Conservation (phyloP, 2,888 invertebrate genomes). For the Drosophila pegasa region DNA sequence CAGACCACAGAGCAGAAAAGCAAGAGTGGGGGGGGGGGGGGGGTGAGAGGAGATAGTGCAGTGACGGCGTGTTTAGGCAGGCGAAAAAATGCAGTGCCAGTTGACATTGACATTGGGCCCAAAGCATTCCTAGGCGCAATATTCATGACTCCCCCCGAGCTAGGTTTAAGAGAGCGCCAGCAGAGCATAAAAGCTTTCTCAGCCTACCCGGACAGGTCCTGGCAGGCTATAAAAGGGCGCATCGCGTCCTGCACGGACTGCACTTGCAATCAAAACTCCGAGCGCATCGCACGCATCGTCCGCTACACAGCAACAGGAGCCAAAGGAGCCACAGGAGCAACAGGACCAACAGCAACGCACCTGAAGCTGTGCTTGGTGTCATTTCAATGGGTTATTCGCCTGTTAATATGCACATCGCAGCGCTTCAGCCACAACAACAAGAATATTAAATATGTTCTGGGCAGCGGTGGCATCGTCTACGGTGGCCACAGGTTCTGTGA, state of each 20-base stretch:
- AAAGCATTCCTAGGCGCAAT: too few relatives aligned
- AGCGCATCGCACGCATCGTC: neutral
- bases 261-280: conserved; percentile 29
- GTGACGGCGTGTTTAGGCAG: neutral
- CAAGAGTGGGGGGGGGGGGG: neutral
- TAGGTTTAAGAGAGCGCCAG: neutral
- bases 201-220: neutral
- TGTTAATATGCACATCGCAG: neutral
- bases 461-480: conserved; percentile 58
- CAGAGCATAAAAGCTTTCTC: conserved; percentile 13
- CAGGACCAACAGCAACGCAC: neutral
- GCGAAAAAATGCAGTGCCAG: conserved; percentile 1
- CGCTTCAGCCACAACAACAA: neutral
- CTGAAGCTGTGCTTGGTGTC: neutral
- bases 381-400: neutral
- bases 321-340: neutral
- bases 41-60: too few relatives aligned
- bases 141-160: neutral
- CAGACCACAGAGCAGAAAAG: neutral
- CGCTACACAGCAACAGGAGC: neutral
- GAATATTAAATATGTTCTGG: conserved; percentile 49
- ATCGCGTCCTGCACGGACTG: conserved; percentile 16
- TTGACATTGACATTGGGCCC: conserved; percentile 49
- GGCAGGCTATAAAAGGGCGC: conserved; percentile 32
- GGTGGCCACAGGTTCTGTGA: conserved; percentile 23